Evolutionary conservation across 2,113 vertebrate species (phyloP).

Genomic region (Platichthys stellatus): DNA sequence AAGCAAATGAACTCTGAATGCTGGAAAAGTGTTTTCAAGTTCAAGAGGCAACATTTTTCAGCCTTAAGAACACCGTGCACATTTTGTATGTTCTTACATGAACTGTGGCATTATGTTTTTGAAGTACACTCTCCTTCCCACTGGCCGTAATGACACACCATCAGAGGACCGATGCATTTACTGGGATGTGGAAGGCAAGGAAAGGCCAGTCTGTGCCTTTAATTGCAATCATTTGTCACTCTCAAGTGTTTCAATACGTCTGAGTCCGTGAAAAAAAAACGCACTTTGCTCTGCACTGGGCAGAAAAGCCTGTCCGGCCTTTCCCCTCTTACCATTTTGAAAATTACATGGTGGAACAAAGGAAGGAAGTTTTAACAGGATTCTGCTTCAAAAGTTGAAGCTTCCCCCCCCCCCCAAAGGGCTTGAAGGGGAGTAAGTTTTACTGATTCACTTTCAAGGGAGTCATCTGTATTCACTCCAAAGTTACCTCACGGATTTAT

Average conservation of each 20-base stretch:
- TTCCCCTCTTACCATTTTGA: conserved; percentile 33
- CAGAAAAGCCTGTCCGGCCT: conserved; percentile 23
- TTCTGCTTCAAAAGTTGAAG: background rate
- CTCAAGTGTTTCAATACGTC: conserved; percentile 56
- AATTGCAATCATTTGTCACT: conserved; percentile 66
- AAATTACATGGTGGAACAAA: conserved; percentile 36
- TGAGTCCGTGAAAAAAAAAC: conserved; percentile 25
- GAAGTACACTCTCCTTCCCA: conserved; percentile 6
- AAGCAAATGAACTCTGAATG: too few species aligned
- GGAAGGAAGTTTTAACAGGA: conserved; percentile 3
- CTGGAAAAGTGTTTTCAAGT: background rate
- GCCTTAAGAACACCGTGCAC: background rate
- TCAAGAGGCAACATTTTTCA: background rate
- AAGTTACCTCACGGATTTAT: conserved; percentile 9
- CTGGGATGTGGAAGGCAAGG: conserved; percentile 35
- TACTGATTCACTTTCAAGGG: conserved; percentile 1
- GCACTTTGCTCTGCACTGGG: background rate
- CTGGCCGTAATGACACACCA: conserved; percentile 57
- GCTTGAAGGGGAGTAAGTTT: background rate
- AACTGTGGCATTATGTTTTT: too few species aligned
- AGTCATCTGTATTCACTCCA: background rate
- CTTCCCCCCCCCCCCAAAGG: background rate
- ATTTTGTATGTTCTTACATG: conserved; percentile 15
- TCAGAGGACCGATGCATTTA: conserved; percentile 36
- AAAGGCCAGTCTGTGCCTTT: conserved; percentile 43